Conservation (phyloP, 2,888 invertebrate genomes). For the Eupithecia exiguata region DNA sequence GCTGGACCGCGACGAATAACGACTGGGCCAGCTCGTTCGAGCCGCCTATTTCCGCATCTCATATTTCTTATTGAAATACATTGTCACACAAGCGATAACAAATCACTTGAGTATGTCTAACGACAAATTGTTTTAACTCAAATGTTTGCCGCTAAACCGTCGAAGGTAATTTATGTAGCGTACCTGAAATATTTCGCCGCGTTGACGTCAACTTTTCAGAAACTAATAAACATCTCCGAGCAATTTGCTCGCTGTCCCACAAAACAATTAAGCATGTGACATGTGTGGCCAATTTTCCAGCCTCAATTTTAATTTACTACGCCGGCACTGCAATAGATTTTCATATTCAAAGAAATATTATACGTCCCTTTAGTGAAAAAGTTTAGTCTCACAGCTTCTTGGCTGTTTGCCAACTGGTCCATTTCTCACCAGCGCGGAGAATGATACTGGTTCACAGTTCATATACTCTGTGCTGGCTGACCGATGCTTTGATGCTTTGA, state of each 20-base stretch:
- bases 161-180: slow-evolving; percentile 20
- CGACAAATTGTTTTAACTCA: slow-evolving; percentile 27
- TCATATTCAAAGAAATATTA: slow-evolving; percentile 56
- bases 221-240: slow-evolving; percentile 60
- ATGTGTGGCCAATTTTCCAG: slow-evolving; percentile 70
- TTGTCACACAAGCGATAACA: slow-evolving; percentile 51
- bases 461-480: slow-evolving; percentile 71
- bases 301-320: slow-evolving; percentile 68
- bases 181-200: slow-evolving; percentile 38
- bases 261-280: slow-evolving; percentile 70
- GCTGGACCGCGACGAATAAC: slow-evolving; percentile 65
- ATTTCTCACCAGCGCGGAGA: slow-evolving; percentile 70
- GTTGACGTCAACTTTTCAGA: slow-evolving; percentile 60
- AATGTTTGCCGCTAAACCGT: slow-evolving; percentile 28
- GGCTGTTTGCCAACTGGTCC: slow-evolving; percentile 74
- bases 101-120: slow-evolving; percentile 30
- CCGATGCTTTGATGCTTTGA: slow-evolving; percentile 74
- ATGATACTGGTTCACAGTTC: slow-evolving; percentile 79
- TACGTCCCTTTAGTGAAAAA: slow-evolving; percentile 64
- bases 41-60: slow-evolving; percentile 69
- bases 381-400: slow-evolving; percentile 53
- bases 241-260: slow-evolving; percentile 72
- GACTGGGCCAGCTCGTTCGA: slow-evolving; percentile 61
- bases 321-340: slow-evolving; percentile 48
- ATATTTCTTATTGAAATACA: slow-evolving; percentile 63